Evolutionary conservation across 2,113 vertebrate genomes (phyloP), one percentile per base, ranked within the genome.

Genomic region (Pontoporia blainvillei): DNA sequence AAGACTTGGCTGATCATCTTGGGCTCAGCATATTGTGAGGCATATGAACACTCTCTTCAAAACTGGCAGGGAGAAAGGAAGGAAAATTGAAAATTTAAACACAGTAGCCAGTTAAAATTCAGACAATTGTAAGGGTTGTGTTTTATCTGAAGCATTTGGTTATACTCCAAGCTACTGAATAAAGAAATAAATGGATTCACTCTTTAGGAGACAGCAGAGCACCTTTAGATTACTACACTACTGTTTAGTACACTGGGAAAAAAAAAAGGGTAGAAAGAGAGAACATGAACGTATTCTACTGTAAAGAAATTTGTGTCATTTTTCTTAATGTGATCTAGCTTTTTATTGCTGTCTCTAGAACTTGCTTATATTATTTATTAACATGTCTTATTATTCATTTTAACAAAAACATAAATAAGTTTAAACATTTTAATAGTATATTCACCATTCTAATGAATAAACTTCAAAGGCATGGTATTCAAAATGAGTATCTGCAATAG

Each of bases 1-100:
- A 92, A 93, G 91, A 95, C 86, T 97, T 98, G 96, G 96, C 96
- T 97, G 84, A 96, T 96, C 91, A 94, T 98, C 95, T 95, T 93
- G 87, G 62, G 79, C 84, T 97, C 79, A 95, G 87, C 95, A 97
- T 97, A 97, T 97, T 97, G 95, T 95, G 90, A 97, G 95, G 92
- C 97, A 97, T 97, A 96, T 95, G 97, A 97, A 94, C 71, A 71
- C 91, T 93, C 69, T 92, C 92, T 94, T 98, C 93, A 96, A 94
- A 97, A 79, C 90, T 95, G 94, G 96, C 96, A 97, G 83, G 31
- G 54, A 36, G 87, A 92, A 95, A 90, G 67, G 71, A 92, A 96
- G 61, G 92, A 61, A 94, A 96, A 96, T 92, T 96, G 93, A 95
- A 97, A 96, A 97, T 95, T 90, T 90, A 96, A 96, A 95, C 95